Evolutionary conservation across 35 echinoderm and acorn worm genomes (phyloP), one percentile per base, ranked within the genome.

Genomic region (Strongylocentrotus purpuratus): DNA sequence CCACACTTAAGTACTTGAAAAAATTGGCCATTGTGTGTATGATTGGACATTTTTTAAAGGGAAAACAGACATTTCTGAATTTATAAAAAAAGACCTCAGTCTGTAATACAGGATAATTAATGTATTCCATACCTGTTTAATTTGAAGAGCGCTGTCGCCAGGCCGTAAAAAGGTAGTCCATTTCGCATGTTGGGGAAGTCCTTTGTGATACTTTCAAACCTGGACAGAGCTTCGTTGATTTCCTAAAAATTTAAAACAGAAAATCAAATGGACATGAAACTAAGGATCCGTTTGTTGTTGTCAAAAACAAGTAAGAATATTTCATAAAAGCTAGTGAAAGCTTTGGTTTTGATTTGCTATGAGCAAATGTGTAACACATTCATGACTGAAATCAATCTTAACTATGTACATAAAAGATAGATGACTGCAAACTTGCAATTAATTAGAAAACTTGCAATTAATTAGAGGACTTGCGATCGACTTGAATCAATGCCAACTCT

Each of bases 101-200:
- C 35, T 41, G 35, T 41, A 41, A 41, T 1, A 41, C 35, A 41
- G 35, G 35, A 41, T 1, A 41, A 41, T 41, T 11, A 55, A 55
- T 59, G 17, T 59, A 78, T 7, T 78, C 18, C 65, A 5, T 8
- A 98, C 97, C 93, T 93, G 90, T 97, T 97, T 85, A 96, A 94
- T 91, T 97, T 98, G 48, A 59, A 96, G 61, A 88, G 65, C 2
- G 96, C 25, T 33, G 58, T 89, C 18, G 93, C 95, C n/a, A 96
- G 94, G 9, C 96, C 97, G 86, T 97, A 97, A 88, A 95, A 97
- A 25, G 95, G 87, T 13, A 98, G 95, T 33, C 96, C 91, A 18
- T 71, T 96, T 32, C 94, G 96, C 22, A 95, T 95, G 41, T 86
- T 60, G 33, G 20, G 93, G 31, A 96, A 96, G 11, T 97, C 91